Conservation (phyloP, 1,140 invertebrate genomes). For the Dendrolimus punctatus region DNA sequence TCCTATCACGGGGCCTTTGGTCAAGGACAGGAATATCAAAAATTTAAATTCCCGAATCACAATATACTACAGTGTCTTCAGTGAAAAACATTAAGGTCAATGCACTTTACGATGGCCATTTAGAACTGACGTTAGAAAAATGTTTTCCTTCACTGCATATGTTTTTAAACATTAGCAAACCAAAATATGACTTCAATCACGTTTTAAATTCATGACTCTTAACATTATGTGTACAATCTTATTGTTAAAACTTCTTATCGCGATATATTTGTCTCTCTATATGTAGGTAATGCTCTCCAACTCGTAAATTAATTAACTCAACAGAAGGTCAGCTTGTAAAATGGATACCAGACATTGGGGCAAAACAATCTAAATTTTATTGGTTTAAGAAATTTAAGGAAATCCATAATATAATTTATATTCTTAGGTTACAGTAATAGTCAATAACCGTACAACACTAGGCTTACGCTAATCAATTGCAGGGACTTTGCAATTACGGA, state of each 20-base stretch:
- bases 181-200: too few relatives aligned
- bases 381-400: too few relatives aligned
- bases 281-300: too few relatives aligned
- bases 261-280: neutral
- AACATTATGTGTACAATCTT: neutral
- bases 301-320: too few relatives aligned
- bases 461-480: too few relatives aligned
- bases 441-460: too few relatives aligned
- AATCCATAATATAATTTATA: too few relatives aligned
- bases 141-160: constrained; percentile 1
- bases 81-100: constrained; percentile 22
- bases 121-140: constrained; percentile 9
- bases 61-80: constrained; percentile 20
- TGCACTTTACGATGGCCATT: constrained; percentile 17
- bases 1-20: constrained; percentile 24
- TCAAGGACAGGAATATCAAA: constrained; percentile 35
- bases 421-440: too few relatives aligned
- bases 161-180: neutral
- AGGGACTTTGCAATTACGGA: too few relatives aligned
- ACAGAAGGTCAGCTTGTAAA: too few relatives aligned
- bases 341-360: too few relatives aligned
- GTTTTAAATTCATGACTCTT: neutral
- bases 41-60: constrained; percentile 37
- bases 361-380: too few relatives aligned
- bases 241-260: neutral